Base-by-base conservation (phyloP, 2,113 vertebrate species). In the Pogona vitticeps region DNA sequence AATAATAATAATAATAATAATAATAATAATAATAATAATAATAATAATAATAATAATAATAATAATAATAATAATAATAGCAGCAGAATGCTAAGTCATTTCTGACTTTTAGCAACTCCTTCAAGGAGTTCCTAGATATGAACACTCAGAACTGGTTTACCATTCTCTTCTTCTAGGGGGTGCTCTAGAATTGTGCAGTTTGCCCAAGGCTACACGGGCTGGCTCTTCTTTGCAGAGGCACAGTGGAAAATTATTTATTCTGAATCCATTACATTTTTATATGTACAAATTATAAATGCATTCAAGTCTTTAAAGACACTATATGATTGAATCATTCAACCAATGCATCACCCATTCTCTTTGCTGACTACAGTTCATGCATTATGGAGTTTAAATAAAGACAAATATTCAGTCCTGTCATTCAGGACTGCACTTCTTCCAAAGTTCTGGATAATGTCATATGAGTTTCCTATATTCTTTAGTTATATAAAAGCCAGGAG, bases 311-410 rank as follows among this genome's bases (percentile, higher is more conserved):
- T 52, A 77, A 85, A 70, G 28, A 13, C 23, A 77, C 52, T 52
- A 36, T 33, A 76, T 52, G 31, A 46, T 65, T 63, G 52, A 83
- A 59, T 68, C 90, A 90, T 89, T 61, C 81, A 90, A 91, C 92
- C 70, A 89, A 81, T 84, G 93, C 81, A 68, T 79, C 84, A 65
- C 2, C 86, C 4, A 70, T 81, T 86, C 89, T 58, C 81, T 28
- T 82, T 46, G 77, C 2, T 65, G 33, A 67, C 79, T 81, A 70
- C 78, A 1, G 59, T 91, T 67, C 75, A 82, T 82, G 13, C 28
- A 65, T 76, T 73, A 58, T 12, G 52, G 52, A 89, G 83, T 6
- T 82, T n/a, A 88, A 88, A 4, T 28, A 23, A 87, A 90, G 91
- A 73, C 79, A 86, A 90, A 33, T n/a, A n/a, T n/a, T n/a, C n/a